A percentile compares a stretch with the other conserved stretches of the same genome.
phyloP scores from a whole-genome alignment of 2,888 invertebrate genomes.

The Leptinotarsa peninsularis region DNA sequence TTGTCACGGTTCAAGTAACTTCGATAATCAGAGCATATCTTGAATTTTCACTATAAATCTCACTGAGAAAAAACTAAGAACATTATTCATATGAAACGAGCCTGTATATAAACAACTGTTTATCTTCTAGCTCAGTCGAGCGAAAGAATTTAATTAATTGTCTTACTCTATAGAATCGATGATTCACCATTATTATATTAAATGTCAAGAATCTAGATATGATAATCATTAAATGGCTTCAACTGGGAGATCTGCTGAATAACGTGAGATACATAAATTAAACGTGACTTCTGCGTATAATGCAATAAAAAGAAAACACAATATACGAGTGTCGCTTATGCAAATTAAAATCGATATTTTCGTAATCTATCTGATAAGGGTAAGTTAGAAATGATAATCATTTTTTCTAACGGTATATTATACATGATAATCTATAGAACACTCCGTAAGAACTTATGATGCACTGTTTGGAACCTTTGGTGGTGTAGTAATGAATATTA shows the following conservation, averaged over 20 bases:
- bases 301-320: no score
- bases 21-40: slow-evolving; percentile 11
- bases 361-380: no score
- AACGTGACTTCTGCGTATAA: background rate
- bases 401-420: no score
- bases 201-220: background rate
- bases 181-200: background rate
- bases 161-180: background rate
- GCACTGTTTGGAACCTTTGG: no score
- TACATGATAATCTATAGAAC: no score
- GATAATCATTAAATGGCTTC: background rate
- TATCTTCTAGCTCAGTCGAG: background rate
- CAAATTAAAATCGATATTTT: no score
- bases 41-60: slow-evolving; percentile 6
- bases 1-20: slow-evolving; percentile 1
- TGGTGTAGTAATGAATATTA: no score
- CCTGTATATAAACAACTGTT: background rate
- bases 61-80: background rate
- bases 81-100: background rate
- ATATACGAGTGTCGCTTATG: no score
- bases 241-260: background rate
- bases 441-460: no score
- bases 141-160: background rate
- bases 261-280: background rate
- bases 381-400: no score